Percentiles rank a stretch among this genome's conserved stretches.
These are phyloP conservation scores for Montifringilla adamsi DNA, from an alignment of 2,113 vertebrate genomes.

Conservation along the genomic window DNA sequence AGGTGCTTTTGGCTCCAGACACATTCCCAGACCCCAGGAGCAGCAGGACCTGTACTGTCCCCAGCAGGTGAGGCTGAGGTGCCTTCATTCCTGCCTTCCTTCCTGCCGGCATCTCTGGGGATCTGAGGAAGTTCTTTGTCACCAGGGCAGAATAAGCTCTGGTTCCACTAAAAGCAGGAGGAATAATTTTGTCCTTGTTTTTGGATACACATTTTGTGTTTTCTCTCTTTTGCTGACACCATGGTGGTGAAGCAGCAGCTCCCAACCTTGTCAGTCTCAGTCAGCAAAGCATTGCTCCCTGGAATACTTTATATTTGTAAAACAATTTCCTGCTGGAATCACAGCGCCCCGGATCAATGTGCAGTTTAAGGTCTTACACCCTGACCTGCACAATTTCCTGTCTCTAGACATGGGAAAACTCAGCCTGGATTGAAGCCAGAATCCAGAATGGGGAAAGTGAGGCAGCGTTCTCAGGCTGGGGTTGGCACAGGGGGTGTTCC, in stretches of 20 bases:
- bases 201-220: background rate
- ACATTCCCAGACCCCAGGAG: no score
- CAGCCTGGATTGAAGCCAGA: background rate
- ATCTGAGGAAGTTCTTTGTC: background rate
- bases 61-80: background rate
- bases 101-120: background rate
- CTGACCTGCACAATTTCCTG: background rate
- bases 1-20: no score
- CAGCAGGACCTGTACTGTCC: no score
- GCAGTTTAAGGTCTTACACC: background rate
- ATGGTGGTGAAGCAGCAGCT: background rate
- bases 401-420: background rate
- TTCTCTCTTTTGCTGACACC: background rate
- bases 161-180: background rate
- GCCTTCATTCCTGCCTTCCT: background rate
- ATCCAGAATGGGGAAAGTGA: background rate
- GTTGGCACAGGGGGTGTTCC: no score
- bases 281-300: background rate
- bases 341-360: background rate
- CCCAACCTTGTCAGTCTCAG: background rate
- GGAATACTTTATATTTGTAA: background rate
- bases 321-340: background rate
- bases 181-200: background rate
- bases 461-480: background rate
- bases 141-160: background rate